Conservation (phyloP, 2,113 vertebrate genomes). For the Passer montanus region DNA sequence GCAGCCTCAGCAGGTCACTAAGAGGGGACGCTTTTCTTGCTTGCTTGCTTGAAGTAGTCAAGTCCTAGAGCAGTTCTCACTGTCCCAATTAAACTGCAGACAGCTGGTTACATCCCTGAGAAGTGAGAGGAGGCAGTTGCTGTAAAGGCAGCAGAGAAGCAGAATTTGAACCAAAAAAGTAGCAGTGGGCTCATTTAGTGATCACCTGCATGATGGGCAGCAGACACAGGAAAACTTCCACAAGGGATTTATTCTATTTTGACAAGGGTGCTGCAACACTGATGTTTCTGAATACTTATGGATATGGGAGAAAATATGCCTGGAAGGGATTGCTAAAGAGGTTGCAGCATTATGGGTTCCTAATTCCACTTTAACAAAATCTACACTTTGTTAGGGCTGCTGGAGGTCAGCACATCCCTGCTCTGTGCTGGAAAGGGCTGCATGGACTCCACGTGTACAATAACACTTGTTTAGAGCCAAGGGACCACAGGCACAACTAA, state of each 20-base stretch:
- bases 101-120: neutral
- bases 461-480: neutral
- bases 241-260: neutral
- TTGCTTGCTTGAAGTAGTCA: neutral
- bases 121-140: neutral
- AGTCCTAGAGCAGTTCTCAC: neutral
- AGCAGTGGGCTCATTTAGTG: neutral
- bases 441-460: neutral
- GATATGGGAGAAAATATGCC: neutral
- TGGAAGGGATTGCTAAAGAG: neutral
- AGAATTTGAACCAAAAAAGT: neutral
- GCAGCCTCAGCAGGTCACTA: neutral
- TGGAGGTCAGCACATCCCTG: neutral
- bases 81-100: conserved; percentile 32
- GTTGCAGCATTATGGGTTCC: fast-evolving
- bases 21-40: neutral
- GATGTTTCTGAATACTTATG: neutral
- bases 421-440: neutral
- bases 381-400: neutral
- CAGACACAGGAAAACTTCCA: neutral
- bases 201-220: neutral
- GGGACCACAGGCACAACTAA: neutral
- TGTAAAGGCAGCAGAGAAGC: neutral
- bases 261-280: neutral
- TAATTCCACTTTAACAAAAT: neutral